phyloP scores from a whole-genome alignment of 1,140 invertebrate species.

The Psilanteris sp. region DNA sequence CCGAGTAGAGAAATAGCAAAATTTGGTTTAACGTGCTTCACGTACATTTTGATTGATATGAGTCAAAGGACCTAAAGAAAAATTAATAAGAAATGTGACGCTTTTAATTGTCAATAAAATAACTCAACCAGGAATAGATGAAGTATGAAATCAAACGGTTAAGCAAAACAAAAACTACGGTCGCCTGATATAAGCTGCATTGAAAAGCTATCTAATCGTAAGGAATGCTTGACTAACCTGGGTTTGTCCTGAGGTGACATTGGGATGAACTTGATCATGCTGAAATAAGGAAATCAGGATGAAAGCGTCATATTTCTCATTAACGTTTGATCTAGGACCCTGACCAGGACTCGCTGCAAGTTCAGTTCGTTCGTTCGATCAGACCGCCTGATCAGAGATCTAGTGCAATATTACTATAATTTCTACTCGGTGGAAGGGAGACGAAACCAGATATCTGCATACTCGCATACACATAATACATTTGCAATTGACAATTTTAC shows the following conservation, averaged over 20 bases:
- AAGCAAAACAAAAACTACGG: not conserved
- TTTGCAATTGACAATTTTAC: too few relatives aligned
- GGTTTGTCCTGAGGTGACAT: conserved; percentile 48
- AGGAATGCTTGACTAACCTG: conserved; percentile 51
- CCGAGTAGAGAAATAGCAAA: too few relatives aligned
- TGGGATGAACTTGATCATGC: conserved; percentile 55
- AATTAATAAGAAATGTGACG: conserved; percentile 52
- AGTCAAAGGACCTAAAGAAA: too few relatives aligned
- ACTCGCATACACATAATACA: not conserved
- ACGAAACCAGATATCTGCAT: conserved; percentile 6
- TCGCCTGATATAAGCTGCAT: conserved; percentile 19
- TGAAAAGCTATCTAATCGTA: conserved; percentile 22
- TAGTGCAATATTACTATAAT: conserved; percentile 17
- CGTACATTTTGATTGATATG: too few relatives aligned
- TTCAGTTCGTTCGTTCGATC: not conserved
- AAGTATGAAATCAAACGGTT: not conserved
- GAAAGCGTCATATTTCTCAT: conserved; percentile 51
- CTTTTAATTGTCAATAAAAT: conserved; percentile 18
- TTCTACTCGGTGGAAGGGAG: conserved; percentile 25
- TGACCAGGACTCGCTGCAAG: conserved; percentile 15
- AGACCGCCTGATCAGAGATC: conserved; percentile 22
- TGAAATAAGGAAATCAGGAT: conserved; percentile 58
- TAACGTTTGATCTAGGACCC: conserved; percentile 24
- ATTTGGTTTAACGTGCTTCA: too few relatives aligned
- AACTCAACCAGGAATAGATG: conserved; percentile 25